Percentiles rank a stretch among this genome's conserved stretches.
phyloP scores from a whole-genome alignment of 1,140 invertebrate genomes.

The Dryas iulia region DNA sequence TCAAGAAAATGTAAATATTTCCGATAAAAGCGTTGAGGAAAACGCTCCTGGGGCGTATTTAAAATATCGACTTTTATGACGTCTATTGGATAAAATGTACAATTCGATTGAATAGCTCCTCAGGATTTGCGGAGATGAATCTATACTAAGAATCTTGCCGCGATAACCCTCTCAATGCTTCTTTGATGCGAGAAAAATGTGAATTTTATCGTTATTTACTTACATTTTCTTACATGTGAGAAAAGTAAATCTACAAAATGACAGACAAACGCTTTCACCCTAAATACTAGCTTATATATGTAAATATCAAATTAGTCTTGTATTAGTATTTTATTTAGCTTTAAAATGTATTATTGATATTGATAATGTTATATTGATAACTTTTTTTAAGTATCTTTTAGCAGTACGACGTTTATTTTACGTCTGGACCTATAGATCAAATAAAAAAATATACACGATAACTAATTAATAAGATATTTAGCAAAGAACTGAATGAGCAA shows the following conservation, averaged over 20 bases:
- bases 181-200: constrained; percentile 31
- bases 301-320: too few relatives aligned
- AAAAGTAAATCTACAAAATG: constrained; percentile 1
- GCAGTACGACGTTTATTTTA: too few relatives aligned
- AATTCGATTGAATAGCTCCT: constrained; percentile 28
- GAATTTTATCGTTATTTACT: constrained; percentile 24
- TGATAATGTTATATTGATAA: too few relatives aligned
- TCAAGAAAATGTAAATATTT: neutral
- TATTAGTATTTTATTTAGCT: too few relatives aligned
- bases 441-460: too few relatives aligned
- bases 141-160: constrained; percentile 25
- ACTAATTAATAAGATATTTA: too few relatives aligned
- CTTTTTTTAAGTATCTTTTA: too few relatives aligned
- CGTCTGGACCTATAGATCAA: too few relatives aligned
- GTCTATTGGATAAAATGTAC: constrained; percentile 19
- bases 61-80: constrained; percentile 25
- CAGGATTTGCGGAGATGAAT: constrained; percentile 24
- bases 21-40: neutral
- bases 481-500: too few relatives aligned
- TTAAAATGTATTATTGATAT: too few relatives aligned
- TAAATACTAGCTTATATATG: neutral
- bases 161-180: constrained; percentile 26
- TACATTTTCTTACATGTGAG: neutral
- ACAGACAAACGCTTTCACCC: neutral
- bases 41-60: constrained; percentile 13